Percentiles rank a stretch among this genome's conserved stretches.
phyloP scores from a whole-genome alignment of 2,888 invertebrate species.

The Nomada flava region DNA sequence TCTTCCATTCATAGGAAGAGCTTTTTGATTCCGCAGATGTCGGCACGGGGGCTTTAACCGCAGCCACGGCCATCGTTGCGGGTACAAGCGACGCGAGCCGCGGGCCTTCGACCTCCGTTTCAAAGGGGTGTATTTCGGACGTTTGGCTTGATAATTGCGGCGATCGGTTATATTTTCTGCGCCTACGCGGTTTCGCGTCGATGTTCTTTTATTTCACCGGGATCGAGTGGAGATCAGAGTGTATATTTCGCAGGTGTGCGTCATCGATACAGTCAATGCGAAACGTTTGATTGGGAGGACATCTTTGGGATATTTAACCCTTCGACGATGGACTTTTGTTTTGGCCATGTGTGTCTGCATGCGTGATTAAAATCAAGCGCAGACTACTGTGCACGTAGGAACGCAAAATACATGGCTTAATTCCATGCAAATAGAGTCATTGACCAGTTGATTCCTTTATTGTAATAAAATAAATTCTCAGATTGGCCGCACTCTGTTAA shows the following conservation, averaged over 20 bases:
- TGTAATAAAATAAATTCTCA: no score
- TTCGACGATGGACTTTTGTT: no score
- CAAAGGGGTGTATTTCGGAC: constrained; percentile 49
- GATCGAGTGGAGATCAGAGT: no score
- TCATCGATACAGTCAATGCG: background rate
- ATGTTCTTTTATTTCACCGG: background rate
- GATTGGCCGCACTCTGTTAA: no score
- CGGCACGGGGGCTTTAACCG: constrained; percentile 58
- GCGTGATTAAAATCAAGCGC: no score
- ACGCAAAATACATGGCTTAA: no score
- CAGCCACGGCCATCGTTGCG: constrained; percentile 58
- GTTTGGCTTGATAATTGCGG: constrained; percentile 50
- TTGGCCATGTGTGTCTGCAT: no score
- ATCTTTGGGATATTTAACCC: no score
- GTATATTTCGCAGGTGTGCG: background rate
- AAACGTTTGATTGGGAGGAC: background rate
- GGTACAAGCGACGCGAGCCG: constrained; percentile 40
- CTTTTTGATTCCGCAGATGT: constrained; percentile 71
- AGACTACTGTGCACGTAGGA: no score
- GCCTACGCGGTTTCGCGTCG: background rate
- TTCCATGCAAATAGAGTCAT: no score
- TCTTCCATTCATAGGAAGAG: constrained; percentile 74
- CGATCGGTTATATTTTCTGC: constrained; percentile 36
- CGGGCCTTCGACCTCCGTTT: background rate
- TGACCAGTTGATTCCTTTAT: no score